Conservation (phyloP, 1,140 invertebrate genomes). For the Atta cephalotes region DNA sequence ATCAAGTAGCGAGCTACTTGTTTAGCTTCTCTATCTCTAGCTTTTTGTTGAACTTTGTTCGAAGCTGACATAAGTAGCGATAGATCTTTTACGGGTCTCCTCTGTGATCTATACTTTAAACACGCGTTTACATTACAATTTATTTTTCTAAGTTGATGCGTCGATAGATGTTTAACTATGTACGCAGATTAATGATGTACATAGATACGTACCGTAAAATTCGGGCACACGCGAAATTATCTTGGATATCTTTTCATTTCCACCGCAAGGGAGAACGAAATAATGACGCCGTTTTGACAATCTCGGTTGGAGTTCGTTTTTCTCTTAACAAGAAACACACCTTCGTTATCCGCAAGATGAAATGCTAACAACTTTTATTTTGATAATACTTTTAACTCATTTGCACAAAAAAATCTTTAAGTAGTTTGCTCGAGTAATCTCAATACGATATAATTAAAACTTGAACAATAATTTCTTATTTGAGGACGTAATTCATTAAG, state of each 20-base stretch:
- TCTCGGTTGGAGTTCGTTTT: conserved; percentile 22
- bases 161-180: not conserved
- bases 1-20: conserved; percentile 49
- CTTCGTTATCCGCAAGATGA: conserved; percentile 42
- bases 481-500: not conserved
- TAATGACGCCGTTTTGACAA: conserved; percentile 38
- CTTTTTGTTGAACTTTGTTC: conserved; percentile 39
- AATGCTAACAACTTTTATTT: conserved; percentile 48
- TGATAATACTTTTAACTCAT: conserved; percentile 21
- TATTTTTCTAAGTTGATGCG: conserved; percentile 27
- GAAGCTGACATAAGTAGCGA: conserved; percentile 17
- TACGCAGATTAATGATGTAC: not conserved
- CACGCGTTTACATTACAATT: not conserved
- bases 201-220: not conserved
- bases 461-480: not conserved
- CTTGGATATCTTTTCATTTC: conserved; percentile 44
- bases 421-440: not conserved
- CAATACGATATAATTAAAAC: not conserved
- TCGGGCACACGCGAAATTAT: conserved; percentile 22
- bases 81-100: not conserved
- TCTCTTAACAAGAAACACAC: conserved; percentile 56
- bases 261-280: conserved; percentile 17
- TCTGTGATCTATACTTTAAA: conserved; percentile 13
- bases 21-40: conserved; percentile 36
- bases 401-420: conserved; percentile 23